Evolutionary conservation across 2,888 invertebrate species (phyloP).

Genomic region (Athalia cordata): DNA sequence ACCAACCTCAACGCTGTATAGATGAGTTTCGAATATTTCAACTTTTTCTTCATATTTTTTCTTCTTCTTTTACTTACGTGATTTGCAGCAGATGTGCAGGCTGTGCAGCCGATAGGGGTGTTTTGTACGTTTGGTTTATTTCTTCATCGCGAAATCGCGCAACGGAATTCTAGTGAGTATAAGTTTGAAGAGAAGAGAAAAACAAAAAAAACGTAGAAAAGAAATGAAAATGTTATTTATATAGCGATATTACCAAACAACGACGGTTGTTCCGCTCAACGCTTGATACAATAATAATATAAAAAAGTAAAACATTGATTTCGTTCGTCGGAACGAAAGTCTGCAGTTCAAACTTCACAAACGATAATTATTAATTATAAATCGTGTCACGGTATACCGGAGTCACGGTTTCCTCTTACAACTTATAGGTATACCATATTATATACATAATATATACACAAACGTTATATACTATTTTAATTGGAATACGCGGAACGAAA

Average conservation of each 20-base stretch:
- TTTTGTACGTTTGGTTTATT: too few relatives aligned
- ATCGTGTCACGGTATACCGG: conserved; percentile 27
- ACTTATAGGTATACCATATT: not conserved
- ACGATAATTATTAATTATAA: conserved; percentile 37
- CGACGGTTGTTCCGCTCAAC: conserved; percentile 29
- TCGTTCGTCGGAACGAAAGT: conserved; percentile 28
- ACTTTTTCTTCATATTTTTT: too few relatives aligned
- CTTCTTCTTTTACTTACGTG: too few relatives aligned
- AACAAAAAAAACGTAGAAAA: not conserved
- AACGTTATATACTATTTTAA: not conserved
- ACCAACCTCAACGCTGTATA: too few relatives aligned
- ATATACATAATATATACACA: not conserved
- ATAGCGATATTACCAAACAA: conserved; percentile 24
- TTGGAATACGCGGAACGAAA: too few relatives aligned
- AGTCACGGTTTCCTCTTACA: conserved; percentile 8
- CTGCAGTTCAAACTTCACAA: not conserved
- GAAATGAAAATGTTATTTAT: too few relatives aligned
- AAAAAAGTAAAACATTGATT: conserved; percentile 26
- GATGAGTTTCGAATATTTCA: too few relatives aligned
- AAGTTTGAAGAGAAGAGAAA: not conserved
- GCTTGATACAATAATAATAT: not conserved
- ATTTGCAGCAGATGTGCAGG: too few relatives aligned
- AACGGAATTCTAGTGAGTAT: too few relatives aligned
- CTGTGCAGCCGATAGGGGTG: too few relatives aligned
- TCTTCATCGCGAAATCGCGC: too few relatives aligned